Conservation (phyloP, 2,113 vertebrate species). For the Paratilapia polleni region DNA sequence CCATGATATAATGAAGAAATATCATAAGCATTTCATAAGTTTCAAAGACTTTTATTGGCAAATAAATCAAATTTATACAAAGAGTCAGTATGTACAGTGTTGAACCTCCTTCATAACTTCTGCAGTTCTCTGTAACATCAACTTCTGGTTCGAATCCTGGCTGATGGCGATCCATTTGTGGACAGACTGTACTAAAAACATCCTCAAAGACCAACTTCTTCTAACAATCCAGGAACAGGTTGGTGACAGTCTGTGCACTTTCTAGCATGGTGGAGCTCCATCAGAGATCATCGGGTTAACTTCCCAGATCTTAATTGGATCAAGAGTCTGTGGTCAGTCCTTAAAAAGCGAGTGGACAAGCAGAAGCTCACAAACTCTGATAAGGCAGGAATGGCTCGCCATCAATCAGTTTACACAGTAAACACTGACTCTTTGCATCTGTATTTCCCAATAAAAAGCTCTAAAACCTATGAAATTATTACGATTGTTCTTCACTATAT, state of each 20-base stretch:
- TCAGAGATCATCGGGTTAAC: no score
- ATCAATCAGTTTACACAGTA: background rate
- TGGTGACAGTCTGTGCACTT: no score
- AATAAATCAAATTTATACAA: background rate
- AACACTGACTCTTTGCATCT: background rate
- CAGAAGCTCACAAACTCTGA: background rate
- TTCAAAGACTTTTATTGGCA: background rate
- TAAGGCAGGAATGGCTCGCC: background rate
- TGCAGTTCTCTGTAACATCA: background rate
- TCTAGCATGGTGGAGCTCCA: no score
- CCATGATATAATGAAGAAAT: background rate
- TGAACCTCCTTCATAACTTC: background rate
- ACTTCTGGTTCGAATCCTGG: background rate
- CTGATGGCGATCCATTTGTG: background rate
- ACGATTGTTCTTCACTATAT: background rate
- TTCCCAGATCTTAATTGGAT: no score
- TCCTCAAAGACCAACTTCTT: background rate
- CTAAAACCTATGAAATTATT: background rate
- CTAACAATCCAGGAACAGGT: no score
- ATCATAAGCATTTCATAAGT: background rate
- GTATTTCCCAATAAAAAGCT: background rate
- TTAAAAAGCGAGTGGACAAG: background rate
- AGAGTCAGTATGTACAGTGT: no score
- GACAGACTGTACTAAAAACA: background rate
- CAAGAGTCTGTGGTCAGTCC: background rate